phyloP scores from a whole-genome alignment of 1,140 invertebrate genomes.

The Armadillidium nasatum region DNA sequence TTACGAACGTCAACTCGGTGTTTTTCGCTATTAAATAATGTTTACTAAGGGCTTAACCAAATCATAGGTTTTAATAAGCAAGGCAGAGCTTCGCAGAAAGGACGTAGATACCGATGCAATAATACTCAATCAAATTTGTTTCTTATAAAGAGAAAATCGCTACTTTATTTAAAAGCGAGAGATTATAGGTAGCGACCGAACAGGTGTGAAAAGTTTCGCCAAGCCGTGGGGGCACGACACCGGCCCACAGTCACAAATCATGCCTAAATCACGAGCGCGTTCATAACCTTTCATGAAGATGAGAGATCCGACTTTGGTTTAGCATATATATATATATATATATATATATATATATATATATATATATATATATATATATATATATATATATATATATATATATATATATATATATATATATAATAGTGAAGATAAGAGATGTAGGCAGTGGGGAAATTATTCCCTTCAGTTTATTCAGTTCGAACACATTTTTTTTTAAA shows the following conservation, averaged over 20 bases:
- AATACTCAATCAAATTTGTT: too few species aligned
- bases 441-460: not conserved
- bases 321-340: slow-evolving; percentile 1
- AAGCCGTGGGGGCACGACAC: slow-evolving; percentile 31
- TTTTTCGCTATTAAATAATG: too few species aligned
- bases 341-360: not conserved
- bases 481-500: too few species aligned
- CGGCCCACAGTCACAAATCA: slow-evolving; percentile 44
- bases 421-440: not conserved
- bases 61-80: too few species aligned
- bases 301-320: slow-evolving; percentile 28
- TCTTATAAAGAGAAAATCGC: too few species aligned
- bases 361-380: slow-evolving; percentile 18
- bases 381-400: slow-evolving; percentile 10
- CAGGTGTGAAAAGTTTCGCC: slow-evolving; percentile 12
- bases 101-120: too few species aligned
- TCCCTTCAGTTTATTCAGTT: too few species aligned
- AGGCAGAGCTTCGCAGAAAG: too few species aligned
- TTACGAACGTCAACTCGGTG: too few species aligned
- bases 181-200: not conserved
- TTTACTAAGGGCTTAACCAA: too few species aligned
- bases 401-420: too few species aligned
- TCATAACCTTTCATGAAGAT: slow-evolving; percentile 28
- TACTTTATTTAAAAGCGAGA: not conserved
- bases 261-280: slow-evolving; percentile 42